Percentiles rank a stretch among this genome's conserved stretches.
These are phyloP conservation scores for Eupithecia subumbrata DNA, from an alignment of 2,888 invertebrate species.

Conservation along the genomic window DNA sequence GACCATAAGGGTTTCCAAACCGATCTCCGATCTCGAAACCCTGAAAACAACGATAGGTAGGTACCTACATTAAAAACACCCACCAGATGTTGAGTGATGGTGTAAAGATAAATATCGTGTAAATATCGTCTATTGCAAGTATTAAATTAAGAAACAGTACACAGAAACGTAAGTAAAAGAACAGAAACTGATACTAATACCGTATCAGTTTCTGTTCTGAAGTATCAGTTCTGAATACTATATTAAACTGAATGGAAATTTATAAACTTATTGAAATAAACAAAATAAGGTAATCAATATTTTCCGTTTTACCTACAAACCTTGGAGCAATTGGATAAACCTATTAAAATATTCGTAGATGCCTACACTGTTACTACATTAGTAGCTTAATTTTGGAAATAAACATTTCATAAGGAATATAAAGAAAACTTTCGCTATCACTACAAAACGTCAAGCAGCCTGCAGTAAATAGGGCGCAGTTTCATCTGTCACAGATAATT, in stretches of 20 bases:
- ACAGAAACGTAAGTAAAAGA: no score
- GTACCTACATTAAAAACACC: background rate
- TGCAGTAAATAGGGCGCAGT: background rate
- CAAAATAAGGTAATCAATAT: background rate
- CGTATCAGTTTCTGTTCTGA: background rate
- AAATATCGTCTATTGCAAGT: background rate
- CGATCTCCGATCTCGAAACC: no score
- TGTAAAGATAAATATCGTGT: background rate
- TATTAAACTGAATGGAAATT: background rate
- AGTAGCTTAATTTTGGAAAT: background rate
- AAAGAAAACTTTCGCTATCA: background rate
- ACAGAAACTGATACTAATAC: no score
- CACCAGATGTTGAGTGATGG: background rate
- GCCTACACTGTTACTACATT: background rate
- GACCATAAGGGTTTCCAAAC: no score
- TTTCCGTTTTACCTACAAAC: background rate
- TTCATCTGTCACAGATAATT: background rate
- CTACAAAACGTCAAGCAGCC: constrained; percentile 21
- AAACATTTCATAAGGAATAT: background rate
- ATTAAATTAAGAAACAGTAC: background rate
- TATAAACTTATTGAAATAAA: no score
- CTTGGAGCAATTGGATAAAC: background rate
- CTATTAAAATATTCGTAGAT: background rate
- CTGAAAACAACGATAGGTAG: background rate
- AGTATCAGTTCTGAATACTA: background rate